Base-by-base conservation (phyloP, 1,140 invertebrate species). In the Magallana ariakensis region DNA sequence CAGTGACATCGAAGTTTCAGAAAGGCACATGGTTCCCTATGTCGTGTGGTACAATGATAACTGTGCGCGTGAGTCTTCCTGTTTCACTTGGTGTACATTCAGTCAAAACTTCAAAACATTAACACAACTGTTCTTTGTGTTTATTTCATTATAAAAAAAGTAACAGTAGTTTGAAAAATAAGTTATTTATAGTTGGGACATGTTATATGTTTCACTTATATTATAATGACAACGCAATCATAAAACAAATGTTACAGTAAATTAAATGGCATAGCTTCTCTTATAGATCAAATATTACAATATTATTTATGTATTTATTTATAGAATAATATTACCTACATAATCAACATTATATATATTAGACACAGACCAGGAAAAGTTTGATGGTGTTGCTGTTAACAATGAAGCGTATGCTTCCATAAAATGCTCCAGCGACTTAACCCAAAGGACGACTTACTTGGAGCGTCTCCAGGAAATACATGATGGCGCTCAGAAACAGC, bases 21-120 rank as follows among this genome's bases (percentile, higher is more conserved):
- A 91, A 70, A 86, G 87, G 19, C 55, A 87, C 13, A 81, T 90
- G 26, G 83, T 91, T 8, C 87, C 90, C 19, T 87, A 90, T 83
- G 89, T 91, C 22, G 91, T 91, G 0, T 88, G 90, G 85, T 91
- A 90, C 33, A 91, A 91, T 55, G 91, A 91, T 54, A 16, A 88
- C 26, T 91, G 91, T 82, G 87, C 91, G 70, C 22, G 91, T 91
- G 87, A 87, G 89, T 83, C 19, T 81, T 46, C 33, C 33, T 46
- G 33, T 46, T 46, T 46, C 33, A 46, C 33, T 46, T 46, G 33
- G 33, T 46, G 33, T n/a, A n/a, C n/a, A n/a, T n/a, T n/a, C 33
- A 46, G 33, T 46, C 33, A 46, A 46, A 46, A 46, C 33, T 46
- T 46, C 33, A 46, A 4, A 46, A 3, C 33, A 46, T 46, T 5